Evolutionary conservation across 1,140 invertebrate species (phyloP).

Genomic region (Lordiphosa clarofinis): DNA sequence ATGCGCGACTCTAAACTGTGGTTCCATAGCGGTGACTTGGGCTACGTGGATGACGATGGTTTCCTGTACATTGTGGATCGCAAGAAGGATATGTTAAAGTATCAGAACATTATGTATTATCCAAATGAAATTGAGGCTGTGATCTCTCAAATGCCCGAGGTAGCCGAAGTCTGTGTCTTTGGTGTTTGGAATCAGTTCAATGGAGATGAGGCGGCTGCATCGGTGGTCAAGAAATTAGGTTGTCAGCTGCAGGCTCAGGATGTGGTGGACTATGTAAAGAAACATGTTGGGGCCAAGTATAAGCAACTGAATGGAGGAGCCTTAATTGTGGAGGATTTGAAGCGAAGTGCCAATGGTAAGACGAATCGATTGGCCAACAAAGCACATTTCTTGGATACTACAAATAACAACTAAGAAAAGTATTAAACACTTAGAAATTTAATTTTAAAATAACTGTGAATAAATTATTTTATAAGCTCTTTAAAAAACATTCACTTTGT

Average conservation of each 20-base stretch:
- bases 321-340: conserved; percentile 79
- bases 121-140: conserved; percentile 59
- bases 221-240: conserved; percentile 45
- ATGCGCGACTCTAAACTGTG: conserved; percentile 80
- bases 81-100: conserved; percentile 83
- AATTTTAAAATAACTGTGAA: too few relatives aligned
- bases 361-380: conserved; percentile 55
- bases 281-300: conserved; percentile 34
- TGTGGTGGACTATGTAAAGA: conserved; percentile 47
- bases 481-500: too few relatives aligned
- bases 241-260: conserved; percentile 45
- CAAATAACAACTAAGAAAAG: conserved; percentile 17
- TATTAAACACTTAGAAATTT: too few relatives aligned
- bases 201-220: conserved; percentile 55
- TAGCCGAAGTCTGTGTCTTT: conserved; percentile 62
- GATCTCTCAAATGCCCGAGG: conserved; percentile 47
- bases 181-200: conserved; percentile 51
- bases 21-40: conserved; percentile 85
- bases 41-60: conserved; percentile 81
- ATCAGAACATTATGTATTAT: conserved; percentile 67
- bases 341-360: conserved; percentile 51
- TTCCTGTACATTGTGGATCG: conserved; percentile 82
- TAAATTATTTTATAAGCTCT: too few relatives aligned
- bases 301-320: conserved; percentile 79
- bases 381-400: conserved; percentile 41